phyloP scores from a whole-genome alignment of 2,888 invertebrate genomes.

The Cheilosia vulpina region DNA sequence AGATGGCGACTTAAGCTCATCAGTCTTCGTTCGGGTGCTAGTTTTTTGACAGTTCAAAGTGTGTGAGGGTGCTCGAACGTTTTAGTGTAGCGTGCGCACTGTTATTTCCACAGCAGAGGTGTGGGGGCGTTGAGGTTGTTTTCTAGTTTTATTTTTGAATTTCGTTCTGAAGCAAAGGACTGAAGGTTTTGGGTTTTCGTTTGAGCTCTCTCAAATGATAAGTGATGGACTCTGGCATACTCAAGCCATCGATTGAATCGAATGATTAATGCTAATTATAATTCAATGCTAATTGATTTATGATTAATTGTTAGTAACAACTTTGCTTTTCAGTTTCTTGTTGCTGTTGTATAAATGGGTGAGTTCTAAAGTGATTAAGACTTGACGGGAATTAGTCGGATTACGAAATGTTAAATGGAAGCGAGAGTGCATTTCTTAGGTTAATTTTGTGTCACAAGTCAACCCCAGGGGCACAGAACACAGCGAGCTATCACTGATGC shows the following conservation, averaged over 20 bases:
- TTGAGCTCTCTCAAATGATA: constrained; percentile 14
- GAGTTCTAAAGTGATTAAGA: constrained; percentile 28
- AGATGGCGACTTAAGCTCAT: constrained; percentile 64
- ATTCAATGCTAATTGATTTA: constrained; percentile 57
- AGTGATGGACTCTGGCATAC: constrained; percentile 29
- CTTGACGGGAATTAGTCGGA: constrained; percentile 30
- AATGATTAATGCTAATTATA: constrained; percentile 56
- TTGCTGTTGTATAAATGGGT: not conserved
- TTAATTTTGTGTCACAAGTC: not conserved
- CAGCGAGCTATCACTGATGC: no score
- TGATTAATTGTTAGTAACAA: constrained; percentile 43
- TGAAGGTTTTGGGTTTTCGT: constrained; percentile 4
- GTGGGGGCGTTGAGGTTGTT: constrained; percentile 27
- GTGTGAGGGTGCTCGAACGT: constrained; percentile 25
- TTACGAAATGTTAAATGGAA: constrained; percentile 5
- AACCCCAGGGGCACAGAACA: no score
- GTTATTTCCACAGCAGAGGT: constrained; percentile 4
- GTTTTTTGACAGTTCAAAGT: constrained; percentile 53
- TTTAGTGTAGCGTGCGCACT: constrained; percentile 31
- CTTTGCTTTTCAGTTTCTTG: not conserved
- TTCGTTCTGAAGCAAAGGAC: constrained; percentile 12
- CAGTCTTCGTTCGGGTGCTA: constrained; percentile 62
- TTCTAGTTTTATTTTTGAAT: constrained; percentile 5
- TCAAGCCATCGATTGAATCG: constrained; percentile 37
- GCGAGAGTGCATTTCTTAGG: not conserved